phyloP scores from a whole-genome alignment of 2,113 vertebrate genomes.

The Tympanuchus pallidicinctus region DNA sequence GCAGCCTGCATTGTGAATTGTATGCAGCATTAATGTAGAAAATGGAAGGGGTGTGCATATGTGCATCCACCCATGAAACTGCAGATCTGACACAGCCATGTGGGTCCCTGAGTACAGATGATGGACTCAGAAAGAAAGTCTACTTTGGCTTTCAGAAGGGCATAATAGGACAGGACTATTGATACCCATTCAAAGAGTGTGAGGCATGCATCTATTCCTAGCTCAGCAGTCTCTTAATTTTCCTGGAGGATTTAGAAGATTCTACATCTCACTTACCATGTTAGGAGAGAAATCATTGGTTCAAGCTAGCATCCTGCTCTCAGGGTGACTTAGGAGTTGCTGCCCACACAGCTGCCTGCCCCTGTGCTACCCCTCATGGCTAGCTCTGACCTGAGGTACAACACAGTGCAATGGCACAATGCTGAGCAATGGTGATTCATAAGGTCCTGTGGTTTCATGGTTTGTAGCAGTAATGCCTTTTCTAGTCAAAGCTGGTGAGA shows the following conservation, averaged over 20 bases:
- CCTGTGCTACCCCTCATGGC: rapidly evolving
- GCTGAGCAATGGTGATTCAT: neutral
- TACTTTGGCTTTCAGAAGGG: neutral
- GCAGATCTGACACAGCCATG: neutral
- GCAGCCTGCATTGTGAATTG: neutral
- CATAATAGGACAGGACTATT: neutral
- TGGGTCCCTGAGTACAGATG: neutral
- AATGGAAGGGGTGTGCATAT: neutral
- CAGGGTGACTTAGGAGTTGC: neutral
- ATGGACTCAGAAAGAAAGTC: neutral
- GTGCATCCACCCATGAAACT: neutral
- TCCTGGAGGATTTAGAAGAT: neutral
- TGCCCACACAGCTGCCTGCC: rapidly evolving
- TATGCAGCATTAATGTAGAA: neutral
- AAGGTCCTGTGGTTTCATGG: neutral
- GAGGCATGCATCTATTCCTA: neutral
- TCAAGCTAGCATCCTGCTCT: rapidly evolving
- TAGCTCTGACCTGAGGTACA: neutral
- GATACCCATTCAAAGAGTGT: neutral
- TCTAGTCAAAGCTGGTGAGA: neutral
- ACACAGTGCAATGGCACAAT: rapidly evolving
- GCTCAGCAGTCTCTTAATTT: neutral
- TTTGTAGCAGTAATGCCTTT: neutral
- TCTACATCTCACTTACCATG: neutral
- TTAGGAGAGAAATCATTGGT: neutral